Evolutionary conservation across 2,888 invertebrate species (phyloP), one percentile per base, ranked within the genome.

Genomic region (Metellina segmentata): DNA sequence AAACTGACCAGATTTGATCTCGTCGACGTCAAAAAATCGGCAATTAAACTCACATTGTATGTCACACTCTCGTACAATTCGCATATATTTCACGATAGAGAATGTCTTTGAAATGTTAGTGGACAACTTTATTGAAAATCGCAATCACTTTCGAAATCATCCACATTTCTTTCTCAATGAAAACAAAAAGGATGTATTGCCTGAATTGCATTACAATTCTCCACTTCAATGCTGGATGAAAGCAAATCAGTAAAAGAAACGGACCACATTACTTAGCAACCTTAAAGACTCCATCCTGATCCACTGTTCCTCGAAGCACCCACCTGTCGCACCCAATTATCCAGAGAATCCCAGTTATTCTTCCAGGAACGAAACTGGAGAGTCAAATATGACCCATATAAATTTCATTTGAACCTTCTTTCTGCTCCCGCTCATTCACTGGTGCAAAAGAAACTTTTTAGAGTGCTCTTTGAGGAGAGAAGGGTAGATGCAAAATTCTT

Each of bases 401-500:
- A 81, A 81, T 88, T 88, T 88, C 81, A 88, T 81, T 81, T 74
- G 19, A 74, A 74, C 88, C 69, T 79, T 49, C 86, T 86, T 85
- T 86, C 79, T 34, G 51, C 86, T 49, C 61, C 49, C n/a, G n/a
- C 77, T 69, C 77, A 78, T 34, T 34, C 81, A 34, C 51, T n/a
- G 16, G 61, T 6, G 11, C 70, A 79, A 87, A 87, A 72, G 79
- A 52, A 53, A 34, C 51, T 34, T 16, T 53, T 74, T 6, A n/a
- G 11, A 53, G 48, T 52, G 49, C 79, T 48, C 52, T 49, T 49
- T 7, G 9, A 49, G 70, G 16, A 51, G 69, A 34, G 72, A 49
- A 71, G 71, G 85, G 82, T 69, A 71, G 85, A 90, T 85, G 90
- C 90, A 90, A 90, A 90, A 90, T 81, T 81, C 85, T 90, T 90